These are phyloP conservation scores for Centropus unirufus DNA, from an alignment of 2,113 vertebrate genomes.

Conservation along the genomic window DNA sequence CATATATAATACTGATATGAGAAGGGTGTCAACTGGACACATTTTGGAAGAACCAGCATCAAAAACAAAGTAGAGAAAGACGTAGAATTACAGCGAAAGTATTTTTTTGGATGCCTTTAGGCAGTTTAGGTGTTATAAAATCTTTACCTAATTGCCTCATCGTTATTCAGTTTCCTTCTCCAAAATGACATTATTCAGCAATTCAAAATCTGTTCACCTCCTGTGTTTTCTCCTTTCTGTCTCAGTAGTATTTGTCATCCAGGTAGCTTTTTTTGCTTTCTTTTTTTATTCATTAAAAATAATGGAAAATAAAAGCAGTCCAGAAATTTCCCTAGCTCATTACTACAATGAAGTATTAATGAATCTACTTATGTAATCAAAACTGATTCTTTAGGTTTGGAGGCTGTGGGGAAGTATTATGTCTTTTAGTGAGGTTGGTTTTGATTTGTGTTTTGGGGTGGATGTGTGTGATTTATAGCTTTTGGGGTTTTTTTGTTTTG, in stretches of 20 bases:
- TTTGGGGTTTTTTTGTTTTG: background rate
- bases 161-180: background rate
- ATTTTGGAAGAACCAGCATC: background rate
- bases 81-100: background rate
- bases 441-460: background rate
- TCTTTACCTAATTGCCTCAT: background rate
- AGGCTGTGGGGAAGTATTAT: no score
- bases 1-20: background rate
- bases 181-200: background rate
- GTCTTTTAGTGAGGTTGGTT: background rate
- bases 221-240: background rate
- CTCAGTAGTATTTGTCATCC: background rate
- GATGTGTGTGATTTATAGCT: rapidly evolving
- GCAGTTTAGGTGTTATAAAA: background rate
- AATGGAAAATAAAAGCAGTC: rapidly evolving
- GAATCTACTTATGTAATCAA: background rate
- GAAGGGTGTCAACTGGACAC: background rate
- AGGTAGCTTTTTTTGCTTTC: background rate
- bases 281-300: background rate
- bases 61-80: background rate
- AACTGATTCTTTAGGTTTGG: rapidly evolving
- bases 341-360: background rate
- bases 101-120: background rate
- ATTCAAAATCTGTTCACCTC: background rate
- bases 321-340: background rate